phyloP scores from a whole-genome alignment of 2,888 invertebrate genomes.

The Melangyna quadrimaculata region DNA sequence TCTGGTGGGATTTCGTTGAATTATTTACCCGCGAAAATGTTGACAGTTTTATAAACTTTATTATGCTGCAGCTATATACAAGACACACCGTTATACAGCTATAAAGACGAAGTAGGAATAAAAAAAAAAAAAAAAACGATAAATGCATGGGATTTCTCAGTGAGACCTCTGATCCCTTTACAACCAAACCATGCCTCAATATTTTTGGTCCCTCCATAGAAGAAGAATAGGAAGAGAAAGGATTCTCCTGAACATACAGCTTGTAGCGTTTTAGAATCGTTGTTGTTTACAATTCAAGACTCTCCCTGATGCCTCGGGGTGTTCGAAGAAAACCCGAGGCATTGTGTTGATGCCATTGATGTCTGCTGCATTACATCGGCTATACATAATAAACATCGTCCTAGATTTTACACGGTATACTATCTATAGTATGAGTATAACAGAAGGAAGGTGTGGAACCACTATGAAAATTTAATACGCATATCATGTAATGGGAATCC shows the following conservation, averaged over 20 bases:
- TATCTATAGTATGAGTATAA: too few relatives aligned
- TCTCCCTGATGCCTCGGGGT: neutral
- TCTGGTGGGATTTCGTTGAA: conserved; percentile 8
- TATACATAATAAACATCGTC: conserved; percentile 56
- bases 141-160: conserved; percentile 33
- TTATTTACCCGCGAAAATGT: conserved; percentile 45
- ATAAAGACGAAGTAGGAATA: neutral
- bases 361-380: conserved; percentile 45
- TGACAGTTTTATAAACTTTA: conserved; percentile 50
- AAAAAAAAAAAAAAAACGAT: neutral
- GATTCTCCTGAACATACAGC: neutral
- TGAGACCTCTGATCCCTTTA: conserved; percentile 14
- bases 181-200: neutral
- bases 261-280: neutral
- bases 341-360: conserved; percentile 58
- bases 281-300: neutral
- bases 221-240: neutral
- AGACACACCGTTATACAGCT: neutral
- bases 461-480: conserved; percentile 64
- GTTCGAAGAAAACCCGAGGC: conserved; percentile 21
- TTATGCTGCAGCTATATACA: conserved; percentile 6
- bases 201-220: neutral
- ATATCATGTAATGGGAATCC: conserved; percentile 52
- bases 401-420: conserved; percentile 28
- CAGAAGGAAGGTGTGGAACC: conserved; percentile 41